A percentile compares a stretch with the other conserved stretches of the same genome.
phyloP scores from a whole-genome alignment of 1,140 invertebrate species.

The Druon quercuslanigerum region DNA sequence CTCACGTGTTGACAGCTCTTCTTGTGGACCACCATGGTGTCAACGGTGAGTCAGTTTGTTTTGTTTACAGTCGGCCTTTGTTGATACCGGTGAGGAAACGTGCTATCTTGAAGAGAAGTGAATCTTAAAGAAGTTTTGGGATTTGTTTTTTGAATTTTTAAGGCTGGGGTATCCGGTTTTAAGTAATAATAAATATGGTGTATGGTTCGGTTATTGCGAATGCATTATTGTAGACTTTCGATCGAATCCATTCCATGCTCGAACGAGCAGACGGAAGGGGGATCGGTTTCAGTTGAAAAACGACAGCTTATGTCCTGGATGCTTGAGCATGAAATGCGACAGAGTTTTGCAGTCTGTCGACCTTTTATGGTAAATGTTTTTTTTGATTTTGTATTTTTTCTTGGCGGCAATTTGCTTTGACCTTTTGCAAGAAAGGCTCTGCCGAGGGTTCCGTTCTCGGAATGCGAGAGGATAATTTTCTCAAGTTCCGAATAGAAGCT shows the following conservation, averaged over 20 bases:
- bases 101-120: not conserved
- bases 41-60: conserved; percentile 46
- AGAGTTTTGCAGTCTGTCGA: conserved; percentile 1
- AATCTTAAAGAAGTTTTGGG: not conserved
- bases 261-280: conserved; percentile 24
- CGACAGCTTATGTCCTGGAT: conserved; percentile 22
- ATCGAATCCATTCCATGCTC: conserved; percentile 39
- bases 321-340: conserved; percentile 7
- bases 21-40: conserved; percentile 64
- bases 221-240: conserved; percentile 19
- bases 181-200: not conserved
- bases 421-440: conserved; percentile 12
- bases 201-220: conserved; percentile 28
- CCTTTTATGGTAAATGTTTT: not conserved
- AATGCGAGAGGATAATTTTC: no score
- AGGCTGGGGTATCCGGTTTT: not conserved
- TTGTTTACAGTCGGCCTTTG: conserved; percentile 26
- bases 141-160: conserved; percentile 15
- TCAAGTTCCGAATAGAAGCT: no score
- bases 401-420: conserved; percentile 29
- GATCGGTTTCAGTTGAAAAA: conserved; percentile 26
- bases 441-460: not conserved
- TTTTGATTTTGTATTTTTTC: conserved; percentile 34
- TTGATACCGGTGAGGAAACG: conserved; percentile 7
- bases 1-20: conserved; percentile 75